These are phyloP conservation scores for Indri indri DNA, from an alignment of 2,113 vertebrate genomes.

Conservation along the genomic window DNA sequence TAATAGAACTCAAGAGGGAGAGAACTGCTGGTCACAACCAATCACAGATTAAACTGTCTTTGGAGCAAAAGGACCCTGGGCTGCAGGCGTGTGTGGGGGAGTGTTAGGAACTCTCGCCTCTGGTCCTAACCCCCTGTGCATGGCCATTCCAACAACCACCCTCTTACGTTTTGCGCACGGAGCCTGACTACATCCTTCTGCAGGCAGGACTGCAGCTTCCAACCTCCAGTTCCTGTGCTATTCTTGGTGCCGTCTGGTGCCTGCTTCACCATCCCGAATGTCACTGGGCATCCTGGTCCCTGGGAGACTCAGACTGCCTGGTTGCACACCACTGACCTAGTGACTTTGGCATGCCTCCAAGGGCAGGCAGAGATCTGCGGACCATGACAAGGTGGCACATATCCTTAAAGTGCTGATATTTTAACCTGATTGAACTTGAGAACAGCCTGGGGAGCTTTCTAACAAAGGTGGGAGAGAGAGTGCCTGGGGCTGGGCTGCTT, in stretches of 20 bases:
- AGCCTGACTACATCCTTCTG: not conserved
- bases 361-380: not conserved
- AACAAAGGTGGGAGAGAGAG: not conserved
- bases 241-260: not conserved
- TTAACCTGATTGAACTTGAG: not conserved
- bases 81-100: not conserved
- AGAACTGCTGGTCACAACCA: not conserved
- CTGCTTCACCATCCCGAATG: not conserved
- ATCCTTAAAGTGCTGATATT: not conserved
- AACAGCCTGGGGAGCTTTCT: not conserved
- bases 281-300: not conserved
- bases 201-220: accelerated
- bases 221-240: not conserved
- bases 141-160: not conserved
- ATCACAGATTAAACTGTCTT: not conserved
- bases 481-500: not conserved
- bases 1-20: slow-evolving; percentile 30
- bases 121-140: not conserved
- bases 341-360: not conserved
- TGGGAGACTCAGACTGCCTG: not conserved
- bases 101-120: not conserved
- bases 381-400: not conserved
- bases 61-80: not conserved
- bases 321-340: not conserved
- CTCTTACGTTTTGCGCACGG: not conserved